Conservation (phyloP, 1,140 invertebrate species). For the Drosophila rufa region DNA sequence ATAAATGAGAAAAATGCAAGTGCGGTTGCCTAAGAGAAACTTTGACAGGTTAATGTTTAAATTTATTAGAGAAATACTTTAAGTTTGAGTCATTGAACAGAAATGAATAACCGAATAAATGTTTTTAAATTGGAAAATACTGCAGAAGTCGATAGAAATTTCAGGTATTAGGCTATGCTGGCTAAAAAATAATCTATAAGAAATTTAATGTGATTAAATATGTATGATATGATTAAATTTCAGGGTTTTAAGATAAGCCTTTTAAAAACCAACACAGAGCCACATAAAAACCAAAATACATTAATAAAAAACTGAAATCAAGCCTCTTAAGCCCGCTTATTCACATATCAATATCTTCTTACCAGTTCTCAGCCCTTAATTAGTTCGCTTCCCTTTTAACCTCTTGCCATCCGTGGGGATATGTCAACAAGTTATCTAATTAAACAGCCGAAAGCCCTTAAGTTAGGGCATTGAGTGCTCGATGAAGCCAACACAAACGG, state of each 20-base stretch:
- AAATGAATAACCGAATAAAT: too few relatives aligned
- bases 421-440: constrained; percentile 27
- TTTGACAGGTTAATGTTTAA: not conserved
- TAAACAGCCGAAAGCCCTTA: constrained; percentile 1
- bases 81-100: too few relatives aligned
- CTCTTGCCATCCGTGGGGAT: not conserved
- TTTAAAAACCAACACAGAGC: too few relatives aligned
- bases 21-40: not conserved
- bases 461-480: constrained; percentile 20
- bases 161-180: not conserved
- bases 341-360: constrained; percentile 1
- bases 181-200: too few relatives aligned
- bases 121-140: too few relatives aligned
- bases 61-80: not conserved
- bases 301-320: not conserved
- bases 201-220: too few relatives aligned
- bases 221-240: too few relatives aligned
- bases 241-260: too few relatives aligned
- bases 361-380: constrained; percentile 2
- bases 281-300: not conserved
- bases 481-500: constrained; percentile 50
- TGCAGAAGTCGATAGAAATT: too few relatives aligned
- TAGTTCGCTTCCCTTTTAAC: not conserved
- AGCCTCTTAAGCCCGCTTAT: not conserved
- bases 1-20: not conserved